phyloP scores from a whole-genome alignment of 2,888 invertebrate genomes.

The Chloromyia formosa region DNA sequence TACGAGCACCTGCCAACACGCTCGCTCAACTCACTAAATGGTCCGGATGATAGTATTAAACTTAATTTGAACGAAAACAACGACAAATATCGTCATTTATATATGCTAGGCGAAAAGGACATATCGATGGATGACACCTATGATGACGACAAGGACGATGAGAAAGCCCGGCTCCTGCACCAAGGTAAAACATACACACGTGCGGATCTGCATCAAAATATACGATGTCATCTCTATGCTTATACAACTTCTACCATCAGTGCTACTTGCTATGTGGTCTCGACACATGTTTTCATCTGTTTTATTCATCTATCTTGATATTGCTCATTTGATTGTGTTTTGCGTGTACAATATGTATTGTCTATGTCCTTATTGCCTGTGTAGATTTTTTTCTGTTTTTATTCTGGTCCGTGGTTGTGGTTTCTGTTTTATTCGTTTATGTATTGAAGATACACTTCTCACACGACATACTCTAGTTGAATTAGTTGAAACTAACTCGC shows the following conservation, averaged over 20 bases:
- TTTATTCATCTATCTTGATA: slow-evolving; percentile 38
- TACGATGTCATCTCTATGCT: slow-evolving; percentile 14
- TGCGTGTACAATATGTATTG: too few relatives aligned
- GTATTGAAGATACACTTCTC: slow-evolving; percentile 4
- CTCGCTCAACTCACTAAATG: slow-evolving; percentile 66
- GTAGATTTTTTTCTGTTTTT: slow-evolving; percentile 29
- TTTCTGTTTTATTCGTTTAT: slow-evolving; percentile 5
- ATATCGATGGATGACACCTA: slow-evolving; percentile 64
- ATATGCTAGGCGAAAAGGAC: slow-evolving; percentile 69
- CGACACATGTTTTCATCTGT: slow-evolving; percentile 28
- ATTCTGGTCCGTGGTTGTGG: slow-evolving; percentile 41
- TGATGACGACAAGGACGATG: slow-evolving; percentile 64
- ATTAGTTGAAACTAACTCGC: slow-evolving; percentile 16
- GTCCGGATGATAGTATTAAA: slow-evolving; percentile 66
- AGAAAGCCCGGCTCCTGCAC: slow-evolving; percentile 64
- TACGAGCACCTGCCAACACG: slow-evolving; percentile 72
- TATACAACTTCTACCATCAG: slow-evolving; percentile 48
- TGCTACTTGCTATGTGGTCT: slow-evolving; percentile 42
- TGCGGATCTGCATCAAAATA: not conserved
- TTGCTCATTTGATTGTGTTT: slow-evolving; percentile 38
- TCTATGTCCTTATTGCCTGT: slow-evolving; percentile 15
- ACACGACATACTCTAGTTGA: slow-evolving; percentile 17
- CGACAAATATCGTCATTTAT: slow-evolving; percentile 72
- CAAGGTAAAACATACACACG: slow-evolving; percentile 65
- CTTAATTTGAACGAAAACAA: slow-evolving; percentile 74